Evolutionary conservation across 2,797 vertebrate species (phyloP).

Genomic region (Danio choprae): DNA sequence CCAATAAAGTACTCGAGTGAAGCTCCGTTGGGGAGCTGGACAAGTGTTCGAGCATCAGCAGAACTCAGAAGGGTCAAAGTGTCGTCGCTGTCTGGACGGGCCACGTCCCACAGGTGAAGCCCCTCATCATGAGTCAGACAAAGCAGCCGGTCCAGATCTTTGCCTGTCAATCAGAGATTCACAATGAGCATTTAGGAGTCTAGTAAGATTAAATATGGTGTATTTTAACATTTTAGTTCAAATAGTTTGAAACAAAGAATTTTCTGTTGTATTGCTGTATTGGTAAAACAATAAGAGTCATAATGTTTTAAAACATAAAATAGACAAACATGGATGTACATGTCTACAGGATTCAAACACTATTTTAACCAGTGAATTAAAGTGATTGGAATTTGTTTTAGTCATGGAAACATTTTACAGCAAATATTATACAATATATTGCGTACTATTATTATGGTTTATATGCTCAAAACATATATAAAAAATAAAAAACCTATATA

Average conservation of each 20-base stretch:
- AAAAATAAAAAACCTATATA: no score
- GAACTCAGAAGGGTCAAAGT: conserved; percentile 79
- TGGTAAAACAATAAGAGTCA: neutral
- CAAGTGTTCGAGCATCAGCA: conserved; percentile 76
- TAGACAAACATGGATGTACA: neutral
- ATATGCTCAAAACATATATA: no score
- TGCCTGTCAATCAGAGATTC: conserved; percentile 49
- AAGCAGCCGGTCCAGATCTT: conserved; percentile 69
- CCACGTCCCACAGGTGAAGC: conserved; percentile 91
- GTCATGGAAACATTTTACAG: neutral
- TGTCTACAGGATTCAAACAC: neutral
- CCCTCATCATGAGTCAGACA: conserved; percentile 87
- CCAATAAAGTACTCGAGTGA: conserved; percentile 88
- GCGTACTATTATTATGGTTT: no score
- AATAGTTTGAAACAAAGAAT: neutral
- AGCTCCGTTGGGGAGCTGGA: conserved; percentile 49
- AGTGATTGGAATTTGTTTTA: neutral
- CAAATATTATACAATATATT: no score
- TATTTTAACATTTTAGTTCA: neutral
- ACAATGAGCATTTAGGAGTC: neutral
- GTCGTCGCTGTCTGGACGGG: conserved; percentile 83
- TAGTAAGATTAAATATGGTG: neutral
- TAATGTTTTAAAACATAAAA: neutral
- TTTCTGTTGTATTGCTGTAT: neutral
- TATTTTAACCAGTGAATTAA: neutral